A percentile compares a stretch with the other conserved stretches of the same genome.
Evolutionary conservation across 2,888 invertebrate genomes (phyloP).

Genomic region (Drosophila tanythrix): DNA sequence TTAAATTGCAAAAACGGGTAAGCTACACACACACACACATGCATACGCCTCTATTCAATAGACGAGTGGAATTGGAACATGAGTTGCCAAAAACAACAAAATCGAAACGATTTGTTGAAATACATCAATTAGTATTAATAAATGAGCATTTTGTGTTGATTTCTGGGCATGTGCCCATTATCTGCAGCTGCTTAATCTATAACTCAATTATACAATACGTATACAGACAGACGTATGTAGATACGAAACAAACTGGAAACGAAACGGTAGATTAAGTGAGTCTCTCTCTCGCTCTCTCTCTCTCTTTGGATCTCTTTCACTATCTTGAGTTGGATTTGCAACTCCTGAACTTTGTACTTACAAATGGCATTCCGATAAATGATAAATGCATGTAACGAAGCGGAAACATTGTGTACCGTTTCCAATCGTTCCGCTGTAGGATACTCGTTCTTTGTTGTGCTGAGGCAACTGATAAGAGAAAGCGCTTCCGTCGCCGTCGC

Average conservation of each 20-base stretch:
- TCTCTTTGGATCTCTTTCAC: not conserved
- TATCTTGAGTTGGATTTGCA: not conserved
- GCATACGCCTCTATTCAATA: not conserved
- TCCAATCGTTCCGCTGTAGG: conserved; percentile 25
- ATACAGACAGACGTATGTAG: not conserved
- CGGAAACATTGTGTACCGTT: conserved; percentile 13
- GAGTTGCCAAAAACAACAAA: not conserved
- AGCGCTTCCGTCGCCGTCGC: not conserved
- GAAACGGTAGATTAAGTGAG: not conserved
- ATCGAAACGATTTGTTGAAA: not conserved
- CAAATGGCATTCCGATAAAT: conserved; percentile 23
- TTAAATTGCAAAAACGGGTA: conserved; percentile 45
- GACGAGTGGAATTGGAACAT: conserved; percentile 19
- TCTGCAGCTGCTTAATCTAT: conserved; percentile 35
- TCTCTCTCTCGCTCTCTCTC: not conserved
- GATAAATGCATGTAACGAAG: conserved; percentile 6
- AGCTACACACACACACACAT: conserved; percentile 44
- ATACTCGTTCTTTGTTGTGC: conserved; percentile 13
- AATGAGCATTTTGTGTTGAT: conserved; percentile 1
- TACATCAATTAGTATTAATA: conserved; percentile 7
- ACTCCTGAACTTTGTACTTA: conserved; percentile 19
- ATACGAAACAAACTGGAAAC: not conserved
- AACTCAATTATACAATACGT: not conserved
- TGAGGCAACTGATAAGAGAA: conserved; percentile 41
- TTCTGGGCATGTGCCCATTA: conserved; percentile 11